These are phyloP conservation scores for Paratrypauchen microcephalus DNA, from an alignment of 2,797 vertebrate species.

Conservation along the genomic window DNA sequence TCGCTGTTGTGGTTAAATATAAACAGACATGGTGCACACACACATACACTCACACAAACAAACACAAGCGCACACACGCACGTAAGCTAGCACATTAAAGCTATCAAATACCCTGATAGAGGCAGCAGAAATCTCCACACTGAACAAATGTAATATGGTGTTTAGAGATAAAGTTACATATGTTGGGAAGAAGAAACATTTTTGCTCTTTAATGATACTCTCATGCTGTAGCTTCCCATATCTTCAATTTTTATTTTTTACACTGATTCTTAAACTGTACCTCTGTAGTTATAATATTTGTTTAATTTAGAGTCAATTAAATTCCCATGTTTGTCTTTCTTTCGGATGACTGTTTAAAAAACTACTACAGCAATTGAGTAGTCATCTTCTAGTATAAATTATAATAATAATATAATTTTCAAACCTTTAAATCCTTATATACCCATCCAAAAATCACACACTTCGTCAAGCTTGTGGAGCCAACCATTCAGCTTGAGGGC, in stretches of 20 bases:
- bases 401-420: background rate
- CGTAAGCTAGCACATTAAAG: background rate
- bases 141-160: background rate
- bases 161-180: constrained; percentile 11
- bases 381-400: background rate
- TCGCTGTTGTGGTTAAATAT: constrained; percentile 27
- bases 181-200: constrained; percentile 1
- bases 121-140: constrained; percentile 8
- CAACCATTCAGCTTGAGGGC: background rate
- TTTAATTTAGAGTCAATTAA: too few species aligned
- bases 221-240: background rate
- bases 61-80: background rate
- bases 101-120: background rate
- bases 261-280: background rate
- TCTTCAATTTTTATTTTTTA: background rate
- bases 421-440: too few species aligned
- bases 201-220: background rate
- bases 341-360: too few species aligned
- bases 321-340: too few species aligned
- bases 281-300: too few species aligned
- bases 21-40: constrained; percentile 18
- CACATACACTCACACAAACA: background rate
- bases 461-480: background rate
- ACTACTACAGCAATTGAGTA: too few species aligned
- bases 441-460: background rate